Percentiles rank a stretch among this genome's conserved stretches.
Conservation (phyloP, 2,888 invertebrate species). For the Xanthorhoe designata region DNA sequence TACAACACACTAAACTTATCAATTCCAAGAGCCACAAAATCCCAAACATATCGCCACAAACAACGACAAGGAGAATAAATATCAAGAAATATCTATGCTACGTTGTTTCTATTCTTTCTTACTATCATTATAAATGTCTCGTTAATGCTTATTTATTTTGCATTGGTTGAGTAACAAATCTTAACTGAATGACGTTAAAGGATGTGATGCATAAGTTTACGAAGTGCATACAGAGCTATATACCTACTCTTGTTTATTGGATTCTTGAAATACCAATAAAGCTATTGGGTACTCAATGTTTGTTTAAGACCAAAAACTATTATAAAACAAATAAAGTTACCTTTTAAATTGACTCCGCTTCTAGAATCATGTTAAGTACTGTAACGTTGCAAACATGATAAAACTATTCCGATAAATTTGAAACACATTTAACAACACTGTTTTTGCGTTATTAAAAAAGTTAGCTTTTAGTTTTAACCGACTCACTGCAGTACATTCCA, state of each 20-base stretch:
- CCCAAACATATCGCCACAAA: conserved; percentile 44
- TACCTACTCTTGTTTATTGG: not conserved
- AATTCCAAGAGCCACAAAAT: conserved; percentile 43
- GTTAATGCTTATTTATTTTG: conserved; percentile 50
- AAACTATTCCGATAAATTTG: conserved; percentile 51
- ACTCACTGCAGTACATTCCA: conserved; percentile 51
- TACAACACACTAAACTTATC: conserved; percentile 44
- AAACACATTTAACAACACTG: conserved; percentile 50
- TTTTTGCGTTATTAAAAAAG: conserved; percentile 63
- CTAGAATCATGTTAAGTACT: conserved; percentile 35
- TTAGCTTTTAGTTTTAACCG: conserved; percentile 40
- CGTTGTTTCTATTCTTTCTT: conserved; percentile 49
- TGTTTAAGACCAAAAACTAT: no score
- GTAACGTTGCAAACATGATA: conserved; percentile 48
- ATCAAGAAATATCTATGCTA: conserved; percentile 42
- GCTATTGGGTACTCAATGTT: no score
- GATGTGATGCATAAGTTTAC: not conserved
- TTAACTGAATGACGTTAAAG: not conserved
- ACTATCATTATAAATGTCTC: conserved; percentile 46
- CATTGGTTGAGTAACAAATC: not conserved
- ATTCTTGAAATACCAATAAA: not conserved
- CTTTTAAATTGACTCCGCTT: conserved; percentile 26
- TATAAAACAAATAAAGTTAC: not conserved
- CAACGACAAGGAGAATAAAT: conserved; percentile 44
- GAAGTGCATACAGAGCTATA: not conserved